Conservation (phyloP, 2,888 invertebrate genomes). For the Eutolmus rufibarbis region DNA sequence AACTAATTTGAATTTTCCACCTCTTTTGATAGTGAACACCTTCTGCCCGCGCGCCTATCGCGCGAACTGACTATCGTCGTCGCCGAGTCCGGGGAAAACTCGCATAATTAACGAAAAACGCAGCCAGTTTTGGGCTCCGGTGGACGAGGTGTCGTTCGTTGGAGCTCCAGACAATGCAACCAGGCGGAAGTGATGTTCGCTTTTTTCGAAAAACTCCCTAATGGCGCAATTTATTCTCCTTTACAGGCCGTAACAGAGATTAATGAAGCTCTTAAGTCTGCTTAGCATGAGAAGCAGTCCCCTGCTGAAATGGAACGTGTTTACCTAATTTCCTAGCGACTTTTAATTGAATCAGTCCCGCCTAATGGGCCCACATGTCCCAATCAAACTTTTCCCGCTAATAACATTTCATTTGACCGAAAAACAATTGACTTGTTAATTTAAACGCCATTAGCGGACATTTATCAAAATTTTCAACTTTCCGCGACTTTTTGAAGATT, state of each 20-base stretch:
- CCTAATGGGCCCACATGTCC: background rate
- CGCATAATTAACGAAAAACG: background rate
- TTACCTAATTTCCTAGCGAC: background rate
- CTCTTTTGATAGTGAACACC: background rate
- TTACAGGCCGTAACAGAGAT: conserved; percentile 20
- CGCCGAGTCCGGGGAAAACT: background rate
- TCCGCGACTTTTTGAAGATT: background rate
- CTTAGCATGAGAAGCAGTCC: background rate
- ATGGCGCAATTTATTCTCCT: conserved; percentile 31
- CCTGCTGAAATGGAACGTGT: conserved; percentile 1
- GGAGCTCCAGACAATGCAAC: background rate
- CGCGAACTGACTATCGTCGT: background rate
- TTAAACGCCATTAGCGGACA: background rate
- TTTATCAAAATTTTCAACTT: conserved; percentile 17
- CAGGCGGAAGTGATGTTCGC: conserved; percentile 9
- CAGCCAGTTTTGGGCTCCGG: background rate
- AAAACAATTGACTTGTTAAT: conserved; percentile 18
- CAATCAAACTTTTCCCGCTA: background rate
- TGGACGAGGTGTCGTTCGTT: background rate
- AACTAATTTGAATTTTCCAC: conserved; percentile 19
- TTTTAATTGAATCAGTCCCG: background rate
- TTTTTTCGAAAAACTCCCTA: conserved; percentile 4
- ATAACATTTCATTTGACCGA: conserved; percentile 1
- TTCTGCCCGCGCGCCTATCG: background rate
- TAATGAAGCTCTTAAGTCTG: conserved; percentile 20